Evolutionary conservation across 2,797 vertebrate species (phyloP).

Genomic region (Molossus alvarezi): DNA sequence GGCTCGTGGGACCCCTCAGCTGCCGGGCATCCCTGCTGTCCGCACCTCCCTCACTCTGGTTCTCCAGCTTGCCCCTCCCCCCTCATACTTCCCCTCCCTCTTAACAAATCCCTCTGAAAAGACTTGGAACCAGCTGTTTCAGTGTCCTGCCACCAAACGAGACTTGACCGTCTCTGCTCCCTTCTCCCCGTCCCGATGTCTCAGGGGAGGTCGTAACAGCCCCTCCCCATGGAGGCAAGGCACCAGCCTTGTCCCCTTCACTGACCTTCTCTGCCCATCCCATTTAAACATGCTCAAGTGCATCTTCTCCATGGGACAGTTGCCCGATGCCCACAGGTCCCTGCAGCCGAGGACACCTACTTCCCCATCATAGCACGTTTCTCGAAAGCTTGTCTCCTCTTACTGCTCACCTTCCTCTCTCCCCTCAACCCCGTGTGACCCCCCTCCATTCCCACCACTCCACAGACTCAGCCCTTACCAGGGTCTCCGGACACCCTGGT

Average conservation of each 20-base stretch:
- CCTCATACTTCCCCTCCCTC: rapidly evolving
- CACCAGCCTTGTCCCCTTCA: background rate
- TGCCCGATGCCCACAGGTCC: rapidly evolving
- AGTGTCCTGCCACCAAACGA: rapidly evolving
- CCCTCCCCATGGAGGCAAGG: rapidly evolving
- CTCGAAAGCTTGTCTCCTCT: background rate
- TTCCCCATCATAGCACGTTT: background rate
- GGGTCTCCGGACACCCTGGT: rapidly evolving
- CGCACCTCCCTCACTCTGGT: background rate
- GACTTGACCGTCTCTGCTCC: no score
- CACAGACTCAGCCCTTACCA: background rate
- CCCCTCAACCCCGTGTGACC: no score
- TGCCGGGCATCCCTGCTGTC: background rate
- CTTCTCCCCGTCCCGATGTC: background rate
- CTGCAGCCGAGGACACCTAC: background rate
- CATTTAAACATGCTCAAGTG: background rate
- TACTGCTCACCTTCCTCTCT: background rate
- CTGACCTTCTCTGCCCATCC: no score
- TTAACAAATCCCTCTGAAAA: background rate
- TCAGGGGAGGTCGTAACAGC: rapidly evolving
- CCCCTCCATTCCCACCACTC: background rate
- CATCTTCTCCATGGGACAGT: background rate
- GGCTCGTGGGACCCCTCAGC: no score
- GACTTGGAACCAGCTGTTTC: background rate
- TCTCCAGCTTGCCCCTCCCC: background rate